Conservation (phyloP, 2,888 invertebrate genomes). For the Agrenia bidenticulata region DNA sequence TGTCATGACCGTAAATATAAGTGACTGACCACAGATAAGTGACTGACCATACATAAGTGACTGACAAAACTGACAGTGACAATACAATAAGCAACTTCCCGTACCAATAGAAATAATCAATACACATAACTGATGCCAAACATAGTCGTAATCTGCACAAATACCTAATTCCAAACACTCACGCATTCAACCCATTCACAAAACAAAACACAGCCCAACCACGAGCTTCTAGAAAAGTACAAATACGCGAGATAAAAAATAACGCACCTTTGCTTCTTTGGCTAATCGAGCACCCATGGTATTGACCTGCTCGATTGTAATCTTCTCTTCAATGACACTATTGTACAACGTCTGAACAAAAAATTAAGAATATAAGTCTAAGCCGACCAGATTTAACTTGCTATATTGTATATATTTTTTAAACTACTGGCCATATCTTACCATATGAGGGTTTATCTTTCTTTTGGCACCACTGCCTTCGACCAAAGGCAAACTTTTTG, state of each 20-base stretch:
- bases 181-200: not conserved
- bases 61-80: too few relatives aligned
- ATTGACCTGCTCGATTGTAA: constrained; percentile 72
- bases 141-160: too few relatives aligned
- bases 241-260: constrained; percentile 9
- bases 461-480: constrained; percentile 67
- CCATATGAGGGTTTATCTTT: constrained; percentile 77
- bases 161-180: not conserved
- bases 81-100: too few relatives aligned
- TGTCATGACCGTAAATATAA: too few relatives aligned
- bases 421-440: constrained; percentile 57
- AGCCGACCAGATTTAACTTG: too few relatives aligned
- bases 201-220: not conserved
- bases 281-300: constrained; percentile 51
- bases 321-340: constrained; percentile 87
- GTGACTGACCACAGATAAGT: too few relatives aligned
- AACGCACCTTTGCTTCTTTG: constrained; percentile 52
- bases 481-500: constrained; percentile 62
- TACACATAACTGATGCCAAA: too few relatives aligned
- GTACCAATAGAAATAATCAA: too few relatives aligned
- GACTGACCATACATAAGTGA: too few relatives aligned
- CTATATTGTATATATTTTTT: too few relatives aligned
- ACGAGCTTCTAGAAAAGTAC: not conserved
- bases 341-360: constrained; percentile 79
- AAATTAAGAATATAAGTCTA: not conserved